Evolutionary conservation across 2,888 invertebrate genomes (phyloP), one percentile per base, ranked within the genome.

Genomic region (Graphium colonna): DNA sequence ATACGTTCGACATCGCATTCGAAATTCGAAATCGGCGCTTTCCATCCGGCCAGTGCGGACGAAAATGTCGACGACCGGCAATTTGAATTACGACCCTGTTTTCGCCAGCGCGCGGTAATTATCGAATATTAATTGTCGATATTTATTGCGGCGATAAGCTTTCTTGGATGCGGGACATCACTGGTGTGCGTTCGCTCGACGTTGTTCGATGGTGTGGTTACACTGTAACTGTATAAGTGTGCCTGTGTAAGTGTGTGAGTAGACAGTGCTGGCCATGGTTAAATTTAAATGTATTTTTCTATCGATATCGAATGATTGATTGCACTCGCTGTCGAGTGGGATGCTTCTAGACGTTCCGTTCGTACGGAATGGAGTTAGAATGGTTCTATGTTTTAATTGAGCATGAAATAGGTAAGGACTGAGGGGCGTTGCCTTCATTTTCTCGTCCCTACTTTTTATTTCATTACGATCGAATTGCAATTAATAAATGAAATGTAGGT

Each of bases 41-140:
- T 7, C 33, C 9, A 5, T 26, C 26, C 7, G 49, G 59, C 58
- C 54, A 55, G 54, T 51, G 51, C 48, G 12, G 43, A 58, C 59
- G 64, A 69, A 69, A 66, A 69, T 63, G 73, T 72, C 68, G 60
- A 51, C 67, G 69, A 74, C 67, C 71, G 36, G 52, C 10, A 10
- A 28, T 59, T 54, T 57, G 47, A 62, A 59, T 64, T 62, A 64
- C 64, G 51, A 62, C 60, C 38, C 49, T 71, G 71, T 74, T 73
- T 73, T 75, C 65, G 68, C 68, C 51, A 3, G 33, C 33, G 40
- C 59, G 60, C 59, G 59, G 65, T 69, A 71, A 72, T 73, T 68
- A 75, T 75, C 70, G 67, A 77, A 72, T 73, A 71, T 75, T 77
- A 71, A 71, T 70, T 71, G 65, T 60, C 60, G 42, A 65, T 74